These are phyloP conservation scores for Callorhinus ursinus DNA, from an alignment of 2,113 vertebrate species.

Conservation along the genomic window DNA sequence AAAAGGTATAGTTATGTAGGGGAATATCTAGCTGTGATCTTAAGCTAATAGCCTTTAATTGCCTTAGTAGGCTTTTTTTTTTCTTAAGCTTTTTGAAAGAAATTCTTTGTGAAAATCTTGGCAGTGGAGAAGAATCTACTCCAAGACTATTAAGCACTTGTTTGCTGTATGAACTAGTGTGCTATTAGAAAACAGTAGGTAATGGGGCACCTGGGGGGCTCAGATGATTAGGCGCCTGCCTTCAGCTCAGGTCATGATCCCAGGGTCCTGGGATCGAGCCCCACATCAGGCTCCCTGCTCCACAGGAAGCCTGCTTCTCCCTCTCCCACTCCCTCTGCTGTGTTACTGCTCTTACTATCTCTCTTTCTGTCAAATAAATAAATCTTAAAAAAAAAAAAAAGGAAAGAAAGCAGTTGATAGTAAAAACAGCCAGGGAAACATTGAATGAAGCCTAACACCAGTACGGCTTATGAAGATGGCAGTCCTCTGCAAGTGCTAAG, in stretches of 20 bases:
- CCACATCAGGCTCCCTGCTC: too few species aligned
- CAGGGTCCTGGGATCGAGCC: too few species aligned
- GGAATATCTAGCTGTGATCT: not conserved
- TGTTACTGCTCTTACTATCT: too few species aligned
- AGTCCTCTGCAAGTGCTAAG: not conserved
- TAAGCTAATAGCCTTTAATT: not conserved
- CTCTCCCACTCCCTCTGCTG: too few species aligned
- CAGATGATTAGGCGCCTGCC: too few species aligned
- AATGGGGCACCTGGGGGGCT: too few species aligned
- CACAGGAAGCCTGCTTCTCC: too few species aligned
- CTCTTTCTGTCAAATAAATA: too few species aligned
- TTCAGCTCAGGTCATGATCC: too few species aligned
- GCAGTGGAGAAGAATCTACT: constrained; percentile 25
- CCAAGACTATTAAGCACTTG: not conserved
- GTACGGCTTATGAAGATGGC: constrained; percentile 5
- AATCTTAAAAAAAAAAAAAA: too few species aligned
- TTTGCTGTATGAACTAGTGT: not conserved
- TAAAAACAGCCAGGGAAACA: constrained; percentile 17
- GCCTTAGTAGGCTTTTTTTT: not conserved
- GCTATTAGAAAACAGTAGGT: not conserved
- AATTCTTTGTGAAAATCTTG: constrained; percentile 14
- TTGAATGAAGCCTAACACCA: not conserved
- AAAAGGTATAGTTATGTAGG: not conserved
- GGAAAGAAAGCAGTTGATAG: not conserved
- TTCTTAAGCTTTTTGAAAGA: not conserved